Base-by-base conservation (phyloP, 2,797 vertebrate genomes). In the Pteropus rufus region DNA sequence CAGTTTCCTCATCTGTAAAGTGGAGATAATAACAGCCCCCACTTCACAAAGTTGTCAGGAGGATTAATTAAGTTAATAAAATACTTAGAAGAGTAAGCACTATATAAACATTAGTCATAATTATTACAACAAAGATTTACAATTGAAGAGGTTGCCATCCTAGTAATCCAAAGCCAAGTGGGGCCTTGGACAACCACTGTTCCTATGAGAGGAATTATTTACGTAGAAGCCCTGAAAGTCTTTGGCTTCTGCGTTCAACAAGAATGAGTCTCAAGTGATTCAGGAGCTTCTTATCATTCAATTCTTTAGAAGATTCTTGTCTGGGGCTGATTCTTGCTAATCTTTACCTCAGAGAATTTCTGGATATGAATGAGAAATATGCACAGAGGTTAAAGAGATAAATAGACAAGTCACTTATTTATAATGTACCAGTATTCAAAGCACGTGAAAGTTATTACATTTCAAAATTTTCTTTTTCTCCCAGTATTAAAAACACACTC, bases 401-500 rank as follows among this genome's bases (percentile, higher is more conserved):
- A 83, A 90, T 5, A 56, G 12, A 36, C 12, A 44, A 89, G 34
- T 36, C 54, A 92, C 14, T 72, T 84, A 92, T 34, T 70, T 89
- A 83, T 83, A 95, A 70, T 39, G n/a, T 76, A 39, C 39, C 31
- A 91, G 31, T 54, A 96, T 94, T 96, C 83, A 96, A 75, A 64
- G 19, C 8, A 75, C 10, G n/a, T 64, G 34, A 86, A 90, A 89
- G 72, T 41, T 29, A 77, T 31, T 65, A 5, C 58, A 58, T 34
- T 54, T 90, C 44, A 88, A 96, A 26, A 75, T 75, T 64, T 69
- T 52, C 36, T 62, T 70, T 52, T 92, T 31, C 44, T 23, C 31
- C 9, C 4, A 46, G n/a, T 54, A 70, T 46, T 86, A 64, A 39
- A 52, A 77, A 80, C 44, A 60, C 73, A 8, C 3, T 54, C 56